Evolutionary conservation across 2,888 invertebrate species (phyloP).

Genomic region (Unio delphinus): DNA sequence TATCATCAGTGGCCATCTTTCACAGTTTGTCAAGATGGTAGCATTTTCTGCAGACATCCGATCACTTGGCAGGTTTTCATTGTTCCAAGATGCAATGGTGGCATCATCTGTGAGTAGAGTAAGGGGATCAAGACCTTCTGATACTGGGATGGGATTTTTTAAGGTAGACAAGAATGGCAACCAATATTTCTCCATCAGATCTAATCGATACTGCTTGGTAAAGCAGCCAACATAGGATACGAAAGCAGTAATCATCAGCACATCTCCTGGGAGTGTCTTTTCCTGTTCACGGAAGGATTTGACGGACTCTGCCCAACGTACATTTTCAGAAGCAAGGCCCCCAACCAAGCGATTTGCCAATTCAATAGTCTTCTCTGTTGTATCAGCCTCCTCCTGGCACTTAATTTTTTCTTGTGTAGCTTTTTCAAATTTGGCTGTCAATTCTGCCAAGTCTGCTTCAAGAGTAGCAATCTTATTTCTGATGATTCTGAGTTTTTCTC

Average conservation of each 20-base stretch:
- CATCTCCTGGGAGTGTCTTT: slow-evolving; percentile 94
- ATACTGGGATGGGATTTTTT: slow-evolving; percentile 87
- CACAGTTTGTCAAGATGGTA: slow-evolving; percentile 92
- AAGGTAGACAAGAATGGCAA: slow-evolving; percentile 85
- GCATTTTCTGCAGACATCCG: slow-evolving; percentile 98
- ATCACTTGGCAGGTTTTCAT: slow-evolving; percentile 95
- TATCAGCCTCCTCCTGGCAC: slow-evolving; percentile 95
- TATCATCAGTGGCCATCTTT: slow-evolving; percentile 97
- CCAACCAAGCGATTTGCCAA: slow-evolving; percentile 94
- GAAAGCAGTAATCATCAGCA: slow-evolving; percentile 92
- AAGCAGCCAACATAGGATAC: slow-evolving; percentile 98
- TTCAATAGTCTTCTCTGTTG: slow-evolving; percentile 90
- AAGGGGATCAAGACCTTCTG: slow-evolving; percentile 89
- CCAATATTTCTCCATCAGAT: slow-evolving; percentile 80
- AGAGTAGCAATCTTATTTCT: slow-evolving; percentile 91
- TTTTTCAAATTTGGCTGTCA: slow-evolving; percentile 93
- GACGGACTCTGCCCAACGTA: slow-evolving; percentile 96
- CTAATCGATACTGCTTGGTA: slow-evolving; percentile 91
- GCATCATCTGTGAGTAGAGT: slow-evolving; percentile 93
- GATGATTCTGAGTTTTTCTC: slow-evolving; percentile 88
- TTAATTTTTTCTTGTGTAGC: slow-evolving; percentile 88
- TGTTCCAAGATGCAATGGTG: slow-evolving; percentile 95
- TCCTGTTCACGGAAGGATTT: slow-evolving; percentile 84
- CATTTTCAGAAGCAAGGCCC: slow-evolving; percentile 95
- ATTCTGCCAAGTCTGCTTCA: slow-evolving; percentile 87